Conservation (phyloP, 2,113 vertebrate genomes). For the Calyptommatus sinebrachiatus region DNA sequence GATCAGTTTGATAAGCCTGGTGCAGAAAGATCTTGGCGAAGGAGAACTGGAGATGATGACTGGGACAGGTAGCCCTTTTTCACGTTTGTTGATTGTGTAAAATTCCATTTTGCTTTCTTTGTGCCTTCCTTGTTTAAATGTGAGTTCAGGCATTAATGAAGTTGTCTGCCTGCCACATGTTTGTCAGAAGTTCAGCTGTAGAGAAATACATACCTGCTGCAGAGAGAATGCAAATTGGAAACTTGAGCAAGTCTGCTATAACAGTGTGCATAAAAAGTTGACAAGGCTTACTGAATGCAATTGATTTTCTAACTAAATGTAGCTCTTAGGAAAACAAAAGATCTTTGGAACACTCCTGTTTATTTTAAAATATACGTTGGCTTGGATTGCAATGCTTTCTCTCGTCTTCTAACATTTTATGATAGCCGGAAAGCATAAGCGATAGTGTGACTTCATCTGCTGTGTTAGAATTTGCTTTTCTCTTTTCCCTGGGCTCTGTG, state of each 20-base stretch:
- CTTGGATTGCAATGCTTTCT: neutral
- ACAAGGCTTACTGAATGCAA: constrained; percentile 22
- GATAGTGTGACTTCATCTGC: neutral
- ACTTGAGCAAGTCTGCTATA: constrained; percentile 25
- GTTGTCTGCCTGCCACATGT: constrained; percentile 26
- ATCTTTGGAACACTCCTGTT: neutral
- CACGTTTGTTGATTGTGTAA: neutral
- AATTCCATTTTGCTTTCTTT: constrained; percentile 29
- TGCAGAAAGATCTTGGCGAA: constrained; percentile 90
- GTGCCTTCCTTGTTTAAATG: neutral
- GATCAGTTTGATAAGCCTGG: constrained; percentile 96
- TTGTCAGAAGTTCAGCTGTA: constrained; percentile 17
- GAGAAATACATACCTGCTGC: constrained; percentile 27
- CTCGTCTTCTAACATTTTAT: neutral
- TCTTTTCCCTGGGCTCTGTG: too few relatives aligned
- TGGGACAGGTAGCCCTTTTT: constrained; percentile 82
- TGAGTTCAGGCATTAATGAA: constrained; percentile 50
- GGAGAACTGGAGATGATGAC: constrained; percentile 88
- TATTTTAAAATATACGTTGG: neutral
- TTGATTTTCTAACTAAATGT: neutral
- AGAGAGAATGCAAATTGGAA: constrained; percentile 1
- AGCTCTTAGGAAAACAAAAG: neutral
- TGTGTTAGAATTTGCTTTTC: neutral
- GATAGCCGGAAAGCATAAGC: too few relatives aligned
- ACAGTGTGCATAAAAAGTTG: constrained; percentile 22